Evolutionary conservation across 2,888 invertebrate genomes (phyloP), one percentile per base, ranked within the genome.

Genomic region (Dermolepida albohirtum): DNA sequence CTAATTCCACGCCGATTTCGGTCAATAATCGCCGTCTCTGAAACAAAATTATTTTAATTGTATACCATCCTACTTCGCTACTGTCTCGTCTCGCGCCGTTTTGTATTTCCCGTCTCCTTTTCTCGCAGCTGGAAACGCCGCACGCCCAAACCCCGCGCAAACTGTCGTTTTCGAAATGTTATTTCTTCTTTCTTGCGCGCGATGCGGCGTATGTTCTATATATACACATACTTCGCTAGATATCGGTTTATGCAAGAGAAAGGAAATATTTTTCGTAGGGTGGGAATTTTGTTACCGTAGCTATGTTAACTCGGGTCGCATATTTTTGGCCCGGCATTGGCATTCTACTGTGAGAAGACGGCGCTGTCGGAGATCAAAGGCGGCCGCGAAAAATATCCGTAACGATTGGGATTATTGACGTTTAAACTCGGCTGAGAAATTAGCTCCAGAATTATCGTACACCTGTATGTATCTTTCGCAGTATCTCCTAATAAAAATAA

Each of bases 401-500:
- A 73, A 69, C 73, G 76, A 77, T 77, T 74, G 77, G 75, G 75
- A 75, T 76, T 77, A 77, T 77, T 74, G 77, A 77, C 76, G 74
- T 67, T 68, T 69, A 34, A 34, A 10, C 10, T 34, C 5, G 34
- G 10, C 6, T 10, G 34, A 34, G 34, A 34, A 34, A 34, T 34
- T 34, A 10, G 34, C 34, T 34, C 34, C 4, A 8, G 34, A 10
- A 34, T 34, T 2, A 34, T 6, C 34, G 10, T 34, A 34, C 34
- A 34, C 34, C 34, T 34, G 34, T 34, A 34, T 4, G 22, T 34
- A 34, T 10, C 34, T 6, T 34, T 34, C 10, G 34, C 10, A 34
- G 34, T 34, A 34, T 10, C 34, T 8, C 34, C 10, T 34, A 34
- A 34, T 34, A 34, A 6, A 34, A 34, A 34, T 34, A 34, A 34